Base-by-base conservation (phyloP, 2,797 vertebrate species). In the Champsocephalus gunnari region DNA sequence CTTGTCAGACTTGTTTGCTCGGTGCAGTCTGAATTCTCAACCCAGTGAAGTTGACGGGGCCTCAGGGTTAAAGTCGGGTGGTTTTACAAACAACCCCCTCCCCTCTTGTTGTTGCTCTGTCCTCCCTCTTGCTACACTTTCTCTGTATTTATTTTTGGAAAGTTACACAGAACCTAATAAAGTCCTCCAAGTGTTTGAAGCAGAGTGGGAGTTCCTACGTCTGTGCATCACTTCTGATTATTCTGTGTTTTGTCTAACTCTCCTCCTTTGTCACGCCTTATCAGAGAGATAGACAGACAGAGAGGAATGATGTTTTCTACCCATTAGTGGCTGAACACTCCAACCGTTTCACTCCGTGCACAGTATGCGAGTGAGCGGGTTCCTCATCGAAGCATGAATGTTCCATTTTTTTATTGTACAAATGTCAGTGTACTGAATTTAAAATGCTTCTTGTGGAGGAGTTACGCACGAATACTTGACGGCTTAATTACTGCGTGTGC, bases 1-100 rank as follows among this genome's bases (percentile, higher is more conserved):
- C 87, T 92, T 92, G 88, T 93, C 88, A 89, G 91, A 87, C n/a
- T 19, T 19, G 79, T 92, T 92, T 89, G 81, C 75, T 89, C 63
- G 58, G 67, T 67, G 34, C 66, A 80, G 82, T 85, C 75, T 87
- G 89, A 85, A 78, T 79, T 88, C 71, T 81, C 73, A 56, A 34
- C 47, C 4, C 6, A 81, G 57, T 68, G 66, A 80, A 79, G 68
- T 67, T n/a, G 24, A 74, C 63, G 28, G 34, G 5, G 14, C 69
- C 66, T 84, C 47, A 41, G 51, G 57, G n/a, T 73, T 69, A 72
- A 73, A 71, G 41, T 81, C 51, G 68, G 73, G 43, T 76, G 58
- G 71, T 73, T 73, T 72, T 50, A 65, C 16, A 56, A 76, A 74
- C 48, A 24, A 16, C 24, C 9, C 24, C 9, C 19, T 55, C 44